Evolutionary conservation across 2,797 vertebrate species (phyloP).

Genomic region (Microtus obscurus): DNA sequence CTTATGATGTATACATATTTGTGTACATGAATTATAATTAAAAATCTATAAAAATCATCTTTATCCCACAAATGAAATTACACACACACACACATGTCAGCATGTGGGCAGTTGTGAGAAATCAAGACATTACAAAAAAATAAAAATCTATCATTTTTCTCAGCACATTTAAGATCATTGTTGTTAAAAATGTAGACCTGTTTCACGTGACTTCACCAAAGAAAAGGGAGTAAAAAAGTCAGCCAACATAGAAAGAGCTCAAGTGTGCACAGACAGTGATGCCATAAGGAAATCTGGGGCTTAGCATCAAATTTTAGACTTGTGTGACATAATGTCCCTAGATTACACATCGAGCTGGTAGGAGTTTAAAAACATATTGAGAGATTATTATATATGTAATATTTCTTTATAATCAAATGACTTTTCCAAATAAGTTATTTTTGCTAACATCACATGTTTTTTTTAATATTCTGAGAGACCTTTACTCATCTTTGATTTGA

Average conservation of each 20-base stretch:
- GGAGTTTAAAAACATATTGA: not conserved
- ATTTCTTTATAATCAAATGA: not conserved
- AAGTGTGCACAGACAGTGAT: not conserved
- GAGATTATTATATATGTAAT: not conserved
- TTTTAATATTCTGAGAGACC: not conserved
- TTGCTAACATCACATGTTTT: not conserved
- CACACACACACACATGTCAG: not conserved
- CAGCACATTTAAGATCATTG: not conserved
- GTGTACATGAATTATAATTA: not conserved
- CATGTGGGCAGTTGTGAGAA: not conserved
- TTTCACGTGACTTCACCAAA: not conserved
- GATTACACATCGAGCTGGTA: not conserved
- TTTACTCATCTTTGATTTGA: not conserved
- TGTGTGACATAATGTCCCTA: not conserved
- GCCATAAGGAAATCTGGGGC: not conserved
- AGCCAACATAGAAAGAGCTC: not conserved
- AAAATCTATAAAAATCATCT: not conserved
- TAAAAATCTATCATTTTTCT: not conserved
- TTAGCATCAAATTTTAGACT: slow-evolving; percentile 24
- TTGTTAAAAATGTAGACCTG: not conserved
- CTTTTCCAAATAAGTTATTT: not conserved
- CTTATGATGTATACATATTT: not conserved
- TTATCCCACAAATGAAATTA: not conserved
- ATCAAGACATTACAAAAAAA: not conserved
- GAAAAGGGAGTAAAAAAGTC: not conserved